Evolutionary conservation across 35 echinoderm and acorn worm genomes (phyloP).

Genomic region (Apostichopus californicus): DNA sequence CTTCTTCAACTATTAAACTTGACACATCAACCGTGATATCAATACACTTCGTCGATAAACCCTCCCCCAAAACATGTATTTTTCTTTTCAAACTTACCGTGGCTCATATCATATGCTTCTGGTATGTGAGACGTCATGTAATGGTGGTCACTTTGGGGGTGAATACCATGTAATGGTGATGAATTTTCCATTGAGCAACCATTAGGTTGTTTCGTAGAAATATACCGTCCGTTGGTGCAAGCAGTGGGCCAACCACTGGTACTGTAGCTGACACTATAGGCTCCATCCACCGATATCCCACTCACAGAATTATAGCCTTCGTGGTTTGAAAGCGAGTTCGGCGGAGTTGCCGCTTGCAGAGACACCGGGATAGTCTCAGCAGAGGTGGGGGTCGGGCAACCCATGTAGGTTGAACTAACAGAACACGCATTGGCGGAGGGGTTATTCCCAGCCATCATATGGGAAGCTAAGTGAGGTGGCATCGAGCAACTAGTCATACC

Average conservation of each 20-base stretch:
- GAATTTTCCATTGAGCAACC: slow-evolving; percentile 46
- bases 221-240: slow-evolving; percentile 49
- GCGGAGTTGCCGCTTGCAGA: slow-evolving; percentile 15
- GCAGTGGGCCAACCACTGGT: slow-evolving; percentile 36
- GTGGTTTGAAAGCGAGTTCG: slow-evolving; percentile 47
- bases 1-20: no score
- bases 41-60: background rate
- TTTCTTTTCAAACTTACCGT: slow-evolving; percentile 31
- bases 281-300: slow-evolving; percentile 42
- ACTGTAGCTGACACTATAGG: slow-evolving; percentile 52
- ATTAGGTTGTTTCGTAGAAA: slow-evolving; percentile 1
- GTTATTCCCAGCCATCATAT: slow-evolving; percentile 45
- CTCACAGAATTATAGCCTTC: slow-evolving; percentile 47
- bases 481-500: slow-evolving; percentile 70
- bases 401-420: slow-evolving; percentile 61
- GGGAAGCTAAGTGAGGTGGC: slow-evolving; percentile 64
- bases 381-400: slow-evolving; percentile 36
- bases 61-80: background rate
- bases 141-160: slow-evolving; percentile 52
- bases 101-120: slow-evolving; percentile 36
- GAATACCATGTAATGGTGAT: slow-evolving; percentile 53
- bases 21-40: no score
- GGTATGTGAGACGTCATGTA: slow-evolving; percentile 51
- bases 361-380: slow-evolving; percentile 49
- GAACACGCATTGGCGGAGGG: slow-evolving; percentile 69